Evolutionary conservation across 2,888 invertebrate species (phyloP).

Genomic region (Schizaphis graminum): DNA sequence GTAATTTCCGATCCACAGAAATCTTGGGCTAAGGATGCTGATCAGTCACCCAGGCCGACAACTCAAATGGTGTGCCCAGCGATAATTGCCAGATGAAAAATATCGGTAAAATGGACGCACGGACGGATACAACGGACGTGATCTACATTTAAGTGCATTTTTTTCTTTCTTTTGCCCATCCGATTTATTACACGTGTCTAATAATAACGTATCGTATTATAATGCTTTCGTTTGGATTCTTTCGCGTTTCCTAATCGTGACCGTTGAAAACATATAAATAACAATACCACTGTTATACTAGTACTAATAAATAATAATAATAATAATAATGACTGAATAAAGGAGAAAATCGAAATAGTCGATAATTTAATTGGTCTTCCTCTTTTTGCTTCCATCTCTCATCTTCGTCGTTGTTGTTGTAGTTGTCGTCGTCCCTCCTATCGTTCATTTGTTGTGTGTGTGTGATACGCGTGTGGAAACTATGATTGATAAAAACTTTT

Average conservation of each 20-base stretch:
- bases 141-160: constrained; percentile 60
- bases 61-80: background rate
- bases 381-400: constrained; percentile 15
- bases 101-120: constrained; percentile 62
- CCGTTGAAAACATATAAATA: constrained; percentile 61
- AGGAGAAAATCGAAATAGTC: constrained; percentile 50
- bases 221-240: constrained; percentile 62
- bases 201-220: constrained; percentile 55
- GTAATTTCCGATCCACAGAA: background rate
- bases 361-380: constrained; percentile 58
- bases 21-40: background rate
- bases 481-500: constrained; percentile 60
- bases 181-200: constrained; percentile 60
- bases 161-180: constrained; percentile 6
- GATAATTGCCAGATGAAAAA: constrained; percentile 49
- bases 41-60: constrained; percentile 46
- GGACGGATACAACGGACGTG: constrained; percentile 57
- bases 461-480: background rate
- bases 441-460: background rate
- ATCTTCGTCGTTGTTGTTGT: background rate
- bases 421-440: background rate
- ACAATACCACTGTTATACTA: constrained; percentile 29
- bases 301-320: constrained; percentile 43
- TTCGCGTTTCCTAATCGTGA: constrained; percentile 64
- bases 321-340: constrained; percentile 51